Conservation (phyloP, 2,888 invertebrate species). For the Pandemis cinnamomeana region DNA sequence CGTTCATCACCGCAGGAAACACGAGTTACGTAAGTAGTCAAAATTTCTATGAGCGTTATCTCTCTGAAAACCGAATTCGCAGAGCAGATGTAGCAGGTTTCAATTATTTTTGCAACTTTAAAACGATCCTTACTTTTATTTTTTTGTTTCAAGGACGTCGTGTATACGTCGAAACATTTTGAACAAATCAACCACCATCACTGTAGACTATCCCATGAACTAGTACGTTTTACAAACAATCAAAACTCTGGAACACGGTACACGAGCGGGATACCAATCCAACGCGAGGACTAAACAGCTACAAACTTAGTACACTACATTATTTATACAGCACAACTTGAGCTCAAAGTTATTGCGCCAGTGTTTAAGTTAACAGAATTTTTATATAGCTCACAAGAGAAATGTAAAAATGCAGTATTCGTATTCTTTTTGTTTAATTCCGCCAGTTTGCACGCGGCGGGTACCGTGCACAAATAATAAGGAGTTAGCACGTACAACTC, state of each 20-base stretch:
- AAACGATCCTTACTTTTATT: too few species aligned
- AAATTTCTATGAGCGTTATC: too few species aligned
- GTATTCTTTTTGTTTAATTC: conserved; percentile 54
- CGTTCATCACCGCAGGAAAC: too few species aligned
- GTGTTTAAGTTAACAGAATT: conserved; percentile 40
- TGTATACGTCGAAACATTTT: too few species aligned
- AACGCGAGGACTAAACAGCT: background rate
- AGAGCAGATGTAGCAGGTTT: too few species aligned
- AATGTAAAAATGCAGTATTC: conserved; percentile 64
- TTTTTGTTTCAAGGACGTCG: too few species aligned
- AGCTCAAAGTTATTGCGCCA: conserved; percentile 25
- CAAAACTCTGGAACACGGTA: background rate
- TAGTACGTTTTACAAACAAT: background rate
- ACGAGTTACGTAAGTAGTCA: too few species aligned
- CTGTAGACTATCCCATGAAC: too few species aligned
- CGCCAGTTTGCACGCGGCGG: conserved; percentile 57
- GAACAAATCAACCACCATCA: too few species aligned
- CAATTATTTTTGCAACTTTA: too few species aligned
- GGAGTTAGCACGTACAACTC: conserved; percentile 66
- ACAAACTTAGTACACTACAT: background rate
- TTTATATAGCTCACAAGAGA: conserved; percentile 56
- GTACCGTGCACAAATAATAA: conserved; percentile 56
- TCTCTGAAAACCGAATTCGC: too few species aligned
- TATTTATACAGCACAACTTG: conserved; percentile 12
- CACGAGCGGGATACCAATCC: background rate